Evolutionary conservation across 2,888 invertebrate species (phyloP), one percentile per base, ranked within the genome.

Genomic region (Mimumesa dahlbomi): DNA sequence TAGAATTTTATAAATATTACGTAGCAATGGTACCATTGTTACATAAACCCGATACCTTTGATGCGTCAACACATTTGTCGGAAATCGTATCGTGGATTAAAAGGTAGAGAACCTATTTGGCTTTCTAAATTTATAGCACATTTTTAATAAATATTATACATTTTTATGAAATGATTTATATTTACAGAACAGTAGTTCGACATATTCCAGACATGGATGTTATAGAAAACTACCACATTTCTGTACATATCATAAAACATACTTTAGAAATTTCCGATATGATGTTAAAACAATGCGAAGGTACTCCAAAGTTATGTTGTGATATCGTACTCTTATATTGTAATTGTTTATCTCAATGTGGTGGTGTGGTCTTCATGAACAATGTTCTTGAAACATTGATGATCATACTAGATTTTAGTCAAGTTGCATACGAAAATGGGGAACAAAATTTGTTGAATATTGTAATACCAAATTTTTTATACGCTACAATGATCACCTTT

Each of bases 271-370:
- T 45, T 0, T 57, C 71, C 11, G 76, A 75, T 40, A 43, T 19
- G 18, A 19, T 80, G 31, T 45, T 81, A 7, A 38, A 61, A 19
- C 48, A 69, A 36, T 61, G 38, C 3, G 72, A 75, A 57, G 64
- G 63, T 11, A 68, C 58, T 5, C 74, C 80, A 16, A 81, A 76
- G 49, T 31, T 83, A 11, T 83, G 82, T 58, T 77, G 73, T 46
- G 73, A 76, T 49, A 63, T 78, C 9, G 75, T 82, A 50, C 49
- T 80, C 29, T 63, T 82, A n/a, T 79, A 81, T 38, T 53, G 59
- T 25, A 72, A 72, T 38, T 77, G 80, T 40, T 42, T 83, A 4
- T 43, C 63, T 2, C 16, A 38, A 3, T 18, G 59, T 4, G 72
- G 58, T 42, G 81, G 83, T 16, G 64, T 81, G 11, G 34, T 61